These are phyloP conservation scores for Musca domestica DNA, from an alignment of 1,140 invertebrate species.

Conservation along the genomic window DNA sequence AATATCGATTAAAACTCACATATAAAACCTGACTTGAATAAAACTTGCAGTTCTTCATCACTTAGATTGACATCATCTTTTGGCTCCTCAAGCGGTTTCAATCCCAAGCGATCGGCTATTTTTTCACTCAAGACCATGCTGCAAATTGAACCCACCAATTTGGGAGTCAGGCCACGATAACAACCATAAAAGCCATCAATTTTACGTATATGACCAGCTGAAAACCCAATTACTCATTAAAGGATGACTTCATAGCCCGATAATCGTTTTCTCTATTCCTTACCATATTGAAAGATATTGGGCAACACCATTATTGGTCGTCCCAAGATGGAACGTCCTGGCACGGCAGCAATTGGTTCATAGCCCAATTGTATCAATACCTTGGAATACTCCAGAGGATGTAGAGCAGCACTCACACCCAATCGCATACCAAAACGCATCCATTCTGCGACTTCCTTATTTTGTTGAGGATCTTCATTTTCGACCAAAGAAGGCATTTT, in stretches of 20 bases:
- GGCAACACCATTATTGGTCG: slow-evolving; percentile 76
- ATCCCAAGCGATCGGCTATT: slow-evolving; percentile 54
- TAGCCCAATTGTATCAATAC: slow-evolving; percentile 82
- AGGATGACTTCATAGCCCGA: neutral
- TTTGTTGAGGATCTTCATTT: slow-evolving; percentile 28
- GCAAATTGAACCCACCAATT: slow-evolving; percentile 70
- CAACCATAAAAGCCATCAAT: slow-evolving; percentile 81
- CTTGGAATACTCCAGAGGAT: slow-evolving; percentile 81
- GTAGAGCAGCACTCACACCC: slow-evolving; percentile 51
- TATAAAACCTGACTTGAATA: slow-evolving; percentile 29
- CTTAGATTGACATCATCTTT: slow-evolving; percentile 47
- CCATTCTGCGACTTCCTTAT: slow-evolving; percentile 47
- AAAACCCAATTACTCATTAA: neutral
- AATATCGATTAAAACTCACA: no score
- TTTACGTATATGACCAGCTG: slow-evolving; percentile 67
- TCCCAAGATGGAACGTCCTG: slow-evolving; percentile 73
- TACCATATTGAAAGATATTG: slow-evolving; percentile 84
- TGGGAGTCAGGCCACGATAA: slow-evolving; percentile 77
- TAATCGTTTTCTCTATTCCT: slow-evolving; percentile 29
- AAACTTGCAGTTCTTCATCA: slow-evolving; percentile 27
- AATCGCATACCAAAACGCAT: slow-evolving; percentile 46
- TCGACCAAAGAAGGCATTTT: neutral
- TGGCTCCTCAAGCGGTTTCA: slow-evolving; percentile 51
- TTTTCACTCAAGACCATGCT: slow-evolving; percentile 58
- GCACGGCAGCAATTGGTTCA: slow-evolving; percentile 77